A percentile compares a stretch with the other conserved stretches of the same genome.
These are phyloP conservation scores for Leptothorax acervorum DNA, from an alignment of 2,888 invertebrate species.

Conservation along the genomic window DNA sequence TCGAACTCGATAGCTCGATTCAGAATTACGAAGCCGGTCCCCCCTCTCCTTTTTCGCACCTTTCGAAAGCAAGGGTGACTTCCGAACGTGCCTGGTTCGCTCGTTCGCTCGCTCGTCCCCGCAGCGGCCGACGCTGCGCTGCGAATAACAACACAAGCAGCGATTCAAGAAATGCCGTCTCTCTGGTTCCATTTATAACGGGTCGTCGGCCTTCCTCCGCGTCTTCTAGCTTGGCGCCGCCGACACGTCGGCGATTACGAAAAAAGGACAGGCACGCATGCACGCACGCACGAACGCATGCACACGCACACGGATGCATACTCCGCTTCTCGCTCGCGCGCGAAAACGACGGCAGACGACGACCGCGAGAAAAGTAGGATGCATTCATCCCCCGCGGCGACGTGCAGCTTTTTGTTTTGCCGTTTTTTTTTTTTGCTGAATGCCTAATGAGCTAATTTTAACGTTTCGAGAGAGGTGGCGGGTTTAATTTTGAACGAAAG, in stretches of 20 bases:
- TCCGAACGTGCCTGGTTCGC: slow-evolving; percentile 1
- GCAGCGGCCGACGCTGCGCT: slow-evolving; percentile 62
- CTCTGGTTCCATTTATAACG: slow-evolving; percentile 77
- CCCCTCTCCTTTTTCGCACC: slow-evolving; percentile 14
- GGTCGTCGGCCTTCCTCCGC: slow-evolving; percentile 74
- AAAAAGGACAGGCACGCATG: slow-evolving; percentile 59
- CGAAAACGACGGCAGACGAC: slow-evolving; percentile 34
- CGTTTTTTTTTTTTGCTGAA: not conserved
- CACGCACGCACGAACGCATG: slow-evolving; percentile 32
- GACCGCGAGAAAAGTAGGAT: slow-evolving; percentile 49
- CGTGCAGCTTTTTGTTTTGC: slow-evolving; percentile 19
- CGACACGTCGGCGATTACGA: slow-evolving; percentile 71
- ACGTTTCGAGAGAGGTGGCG: slow-evolving; percentile 19
- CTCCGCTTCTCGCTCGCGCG: slow-evolving; percentile 40
- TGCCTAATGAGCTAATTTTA: slow-evolving; percentile 19
- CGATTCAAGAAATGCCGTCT: slow-evolving; percentile 76
- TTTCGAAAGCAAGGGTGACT: slow-evolving; percentile 11
- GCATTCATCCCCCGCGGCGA: slow-evolving; percentile 43
- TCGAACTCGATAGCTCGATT: slow-evolving; percentile 20
- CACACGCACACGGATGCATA: slow-evolving; percentile 3
- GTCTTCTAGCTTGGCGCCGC: slow-evolving; percentile 73
- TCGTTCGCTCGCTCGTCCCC: slow-evolving; percentile 38
- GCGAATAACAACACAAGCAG: slow-evolving; percentile 76
- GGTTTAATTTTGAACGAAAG: slow-evolving; percentile 4
- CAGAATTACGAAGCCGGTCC: not conserved